Base-by-base conservation (phyloP, 2,797 vertebrate genomes). In the Labeo calbasu region DNA sequence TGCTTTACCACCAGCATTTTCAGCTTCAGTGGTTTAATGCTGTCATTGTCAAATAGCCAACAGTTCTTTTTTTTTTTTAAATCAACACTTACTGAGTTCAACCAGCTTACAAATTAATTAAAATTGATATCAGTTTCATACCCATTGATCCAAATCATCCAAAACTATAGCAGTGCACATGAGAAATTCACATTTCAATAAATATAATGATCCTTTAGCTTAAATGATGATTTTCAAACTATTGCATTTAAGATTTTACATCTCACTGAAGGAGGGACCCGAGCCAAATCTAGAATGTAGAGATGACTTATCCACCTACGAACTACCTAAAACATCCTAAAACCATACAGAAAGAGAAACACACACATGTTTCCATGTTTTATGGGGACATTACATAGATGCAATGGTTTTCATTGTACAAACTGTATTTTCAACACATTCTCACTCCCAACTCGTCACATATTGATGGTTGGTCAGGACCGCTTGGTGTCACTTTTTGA, bases 1-100 rank as follows among this genome's bases (percentile, higher is more conserved):
- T 82, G 69, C 88, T 91, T 89, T 81, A 91, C 89, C 87, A 53
- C 17, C 61, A 63, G 40, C 78, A 84, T 57, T 85, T 57, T 78
- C 73, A 84, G 90, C 61, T 77, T 79, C 68, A 61, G 28, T 59
- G 48, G 73, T 83, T 91, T 65, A 5, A 66, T 82, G 63, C 77
- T 75, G 11, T 81, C 65, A 79, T n/a, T 40, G 85, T 28, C n/a
- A 81, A 77, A 76, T 36, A 77, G 50, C 43, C 23, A 50, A 71
- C 55, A 2, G 57, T 36, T 36, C 3, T 36, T 36, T 36, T 36
- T 36, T 36, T 69, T 66, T 79, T 72, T 32, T 13, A 61, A 63
- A 63, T 5, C 59, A 63, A 28, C 59, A 15, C 59, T 57, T n/a
- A 61, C 40, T 14, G 10, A 17, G 40, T 57, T 81, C 19, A 72